Evolutionary conservation across 1,140 invertebrate species (phyloP), one percentile per base, ranked within the genome.

Genomic region (Diachasmimorpha longicaudata): DNA sequence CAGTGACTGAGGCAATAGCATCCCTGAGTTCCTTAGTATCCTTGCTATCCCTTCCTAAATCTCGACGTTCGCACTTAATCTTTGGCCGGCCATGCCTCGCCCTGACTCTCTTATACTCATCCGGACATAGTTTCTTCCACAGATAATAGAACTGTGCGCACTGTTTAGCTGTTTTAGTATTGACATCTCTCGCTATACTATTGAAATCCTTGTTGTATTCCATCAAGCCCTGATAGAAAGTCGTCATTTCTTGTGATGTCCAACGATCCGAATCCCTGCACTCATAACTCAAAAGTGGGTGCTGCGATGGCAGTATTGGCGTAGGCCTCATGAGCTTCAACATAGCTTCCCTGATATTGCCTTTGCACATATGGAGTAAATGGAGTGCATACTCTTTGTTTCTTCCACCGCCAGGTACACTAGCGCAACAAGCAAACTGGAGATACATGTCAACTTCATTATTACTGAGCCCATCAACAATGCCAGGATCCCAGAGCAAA

Each of bases 141-240:
- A 98, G 92, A 87, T 99, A 99, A 88, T 99, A 99, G 89, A 99
- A 99, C 90, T 98, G 96, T 80, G 99, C 91, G 90, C 98, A 99
- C 84, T 99, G 96, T 84, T 96, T 97, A 4, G 94, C 93, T 63
- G 94, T 92, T 91, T 99, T 99, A 23, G 93, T 94, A 81, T 91
- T 92, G 82, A 98, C 96, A 89, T 97, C 94, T 83, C 93, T 92
- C 10, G 97, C 91, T 85, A 99, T 96, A 83, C 91, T 93, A 81
- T 91, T 92, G 90, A 99, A 99, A 89, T 99, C 96, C 86, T 99
- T 99, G 86, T 98, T 97, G 88, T 94, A 93, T 85, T 95, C 96
- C 77, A 95, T 90, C 66, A 99, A 91, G 31, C 94, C 96, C 72
- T 95, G 93, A 81, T 98, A 93, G 90, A 98, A 99, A 77, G 91